Base-by-base conservation (phyloP, 2,888 invertebrate species). In the Campoplex nolae region DNA sequence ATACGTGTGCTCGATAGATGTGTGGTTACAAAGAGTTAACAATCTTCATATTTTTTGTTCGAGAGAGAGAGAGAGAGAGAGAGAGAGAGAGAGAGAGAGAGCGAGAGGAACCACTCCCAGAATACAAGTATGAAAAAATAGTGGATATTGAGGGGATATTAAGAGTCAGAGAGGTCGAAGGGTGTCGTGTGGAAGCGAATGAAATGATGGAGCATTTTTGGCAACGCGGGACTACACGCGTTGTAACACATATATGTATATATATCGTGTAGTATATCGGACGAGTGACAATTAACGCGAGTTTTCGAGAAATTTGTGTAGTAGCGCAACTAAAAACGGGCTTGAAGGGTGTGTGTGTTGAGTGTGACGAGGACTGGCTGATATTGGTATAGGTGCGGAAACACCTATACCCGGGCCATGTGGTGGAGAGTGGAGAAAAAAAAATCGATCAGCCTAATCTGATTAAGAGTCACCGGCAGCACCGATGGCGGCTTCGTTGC, bases 401-500 rank as follows among this genome's bases (percentile, higher is more conserved):
- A 51, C 71, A 51, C 71, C 48, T 51, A 45, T 45, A 35, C 51
- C 51, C 32, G n/a, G 11, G 28, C 73, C 18, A 54, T 54, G 23
- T 48, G 75, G 56, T 54, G 70, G 48, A 81, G 56, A 81, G 56
- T 82, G 74, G 58, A 23, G 23, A 23, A 80, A 88, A 89, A 88
- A 88, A 87, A 90, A 91, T 92, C 92, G 89, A 92, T 91, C 87
- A 81, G 75, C 38, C 76, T 90, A 90, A 92, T 92, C 91, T 89
- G 92, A 92, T 92, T 92, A 91, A 91, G 90, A 90, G 88, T 88
- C 86, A 67, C 82, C 84, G 84, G 87, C 79, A 77, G 71, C 54
- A 67, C 74, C 80, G 74, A 51, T 70, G 77, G 62, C 74, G 76
- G 62, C 73, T 28, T 45, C 56, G 80, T 11, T 68, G 23, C 23